Conservation (phyloP, 2,113 vertebrate genomes). For the Ptyas mucosa region DNA sequence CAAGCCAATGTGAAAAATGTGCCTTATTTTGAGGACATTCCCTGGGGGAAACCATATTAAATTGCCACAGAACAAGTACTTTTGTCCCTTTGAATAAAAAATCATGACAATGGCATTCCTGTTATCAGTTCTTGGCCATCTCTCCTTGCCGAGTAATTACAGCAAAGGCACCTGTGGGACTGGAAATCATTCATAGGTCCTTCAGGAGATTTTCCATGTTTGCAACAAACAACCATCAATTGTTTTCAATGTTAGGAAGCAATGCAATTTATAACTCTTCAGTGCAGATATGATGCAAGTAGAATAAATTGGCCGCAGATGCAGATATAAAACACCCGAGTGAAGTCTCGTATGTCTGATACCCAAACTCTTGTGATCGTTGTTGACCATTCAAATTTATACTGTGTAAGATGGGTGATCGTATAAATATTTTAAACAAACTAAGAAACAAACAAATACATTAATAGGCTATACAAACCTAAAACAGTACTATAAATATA, state of each 20-base stretch:
- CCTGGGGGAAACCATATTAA: neutral
- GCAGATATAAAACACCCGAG: neutral
- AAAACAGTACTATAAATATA: neutral
- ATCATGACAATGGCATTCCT: neutral
- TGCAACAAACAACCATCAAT: neutral
- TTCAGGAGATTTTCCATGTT: neutral
- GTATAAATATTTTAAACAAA: neutral
- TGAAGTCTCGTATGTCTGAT: neutral
- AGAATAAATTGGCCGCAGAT: neutral
- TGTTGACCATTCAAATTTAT: neutral
- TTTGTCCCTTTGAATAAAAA: neutral
- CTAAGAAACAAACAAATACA: neutral
- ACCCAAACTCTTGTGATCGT: neutral
- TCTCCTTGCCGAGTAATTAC: neutral
- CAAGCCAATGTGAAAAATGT: neutral
- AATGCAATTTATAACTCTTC: neutral
- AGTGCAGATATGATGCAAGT: neutral
- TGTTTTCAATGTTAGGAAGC: neutral
- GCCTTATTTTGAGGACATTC: neutral
- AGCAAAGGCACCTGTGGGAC: slow-evolving; percentile 1
- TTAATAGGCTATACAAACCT: neutral
- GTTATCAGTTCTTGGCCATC: neutral
- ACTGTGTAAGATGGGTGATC: neutral
- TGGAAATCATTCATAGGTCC: neutral
- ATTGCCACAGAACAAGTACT: neutral